Conservation (phyloP, 2,113 vertebrate species). For the Opisthocomus hoazin region DNA sequence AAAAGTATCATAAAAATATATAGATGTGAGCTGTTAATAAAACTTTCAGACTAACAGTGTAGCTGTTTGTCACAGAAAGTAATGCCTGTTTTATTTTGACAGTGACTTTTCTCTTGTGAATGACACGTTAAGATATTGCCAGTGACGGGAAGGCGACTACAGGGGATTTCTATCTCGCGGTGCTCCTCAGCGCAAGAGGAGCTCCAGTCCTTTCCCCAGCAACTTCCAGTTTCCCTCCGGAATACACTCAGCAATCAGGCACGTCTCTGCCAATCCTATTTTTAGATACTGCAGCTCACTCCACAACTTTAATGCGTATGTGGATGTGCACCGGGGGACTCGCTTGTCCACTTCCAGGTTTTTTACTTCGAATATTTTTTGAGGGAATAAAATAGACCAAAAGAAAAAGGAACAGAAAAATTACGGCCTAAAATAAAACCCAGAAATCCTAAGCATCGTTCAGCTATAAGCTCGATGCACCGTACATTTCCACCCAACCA, state of each 20-base stretch:
- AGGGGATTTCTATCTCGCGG: neutral
- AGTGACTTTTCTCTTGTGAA: neutral
- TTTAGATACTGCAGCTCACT: neutral
- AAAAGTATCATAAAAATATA: slow-evolving; percentile 74
- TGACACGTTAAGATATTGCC: neutral
- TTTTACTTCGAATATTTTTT: neutral
- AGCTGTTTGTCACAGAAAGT: slow-evolving; percentile 15
- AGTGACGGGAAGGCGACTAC: slow-evolving; percentile 45
- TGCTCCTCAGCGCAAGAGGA: neutral
- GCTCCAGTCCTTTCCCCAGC: neutral
- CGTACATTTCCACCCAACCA: neutral
- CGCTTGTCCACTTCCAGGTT: neutral
- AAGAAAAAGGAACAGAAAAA: neutral
- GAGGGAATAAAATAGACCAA: neutral
- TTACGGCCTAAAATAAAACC: neutral
- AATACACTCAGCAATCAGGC: slow-evolving; percentile 29
- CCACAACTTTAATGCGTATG: neutral
- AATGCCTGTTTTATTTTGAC: neutral
- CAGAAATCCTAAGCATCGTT: neutral
- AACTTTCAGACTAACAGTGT: slow-evolving; percentile 61
- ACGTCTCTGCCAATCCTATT: neutral
- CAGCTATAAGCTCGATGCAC: neutral
- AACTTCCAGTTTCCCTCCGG: slow-evolving; percentile 31
- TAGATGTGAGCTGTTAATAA: slow-evolving; percentile 73
- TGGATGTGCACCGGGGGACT: neutral